phyloP scores from a whole-genome alignment of 2,888 invertebrate genomes.

The Melinaea marsaeus region DNA sequence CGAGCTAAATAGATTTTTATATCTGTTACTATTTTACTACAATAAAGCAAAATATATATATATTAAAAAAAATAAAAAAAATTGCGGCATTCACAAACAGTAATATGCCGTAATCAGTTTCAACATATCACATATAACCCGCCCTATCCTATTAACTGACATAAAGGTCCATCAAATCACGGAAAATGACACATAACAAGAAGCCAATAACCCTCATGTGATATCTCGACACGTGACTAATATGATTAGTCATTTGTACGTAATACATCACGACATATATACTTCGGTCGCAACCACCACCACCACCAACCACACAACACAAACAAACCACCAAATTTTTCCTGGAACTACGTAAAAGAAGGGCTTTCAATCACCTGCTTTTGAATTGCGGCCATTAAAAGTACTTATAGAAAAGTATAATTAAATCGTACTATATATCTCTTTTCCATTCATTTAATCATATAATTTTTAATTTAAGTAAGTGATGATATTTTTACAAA shows the following conservation, averaged over 20 bases:
- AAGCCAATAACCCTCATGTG: no score
- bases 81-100: no score
- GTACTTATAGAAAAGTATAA: not conserved
- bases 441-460: no score
- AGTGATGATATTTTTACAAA: no score
- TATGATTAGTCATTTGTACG: constrained; percentile 37
- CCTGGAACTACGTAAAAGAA: constrained; percentile 65
- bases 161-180: not conserved
- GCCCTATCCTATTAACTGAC: not conserved
- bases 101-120: no score
- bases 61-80: no score
- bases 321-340: constrained; percentile 70
- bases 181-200: not conserved
- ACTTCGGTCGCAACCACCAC: constrained; percentile 59
- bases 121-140: no score
- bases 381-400: constrained; percentile 14
- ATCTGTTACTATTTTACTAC: no score
- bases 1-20: no score
- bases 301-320: no score
- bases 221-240: constrained; percentile 9
- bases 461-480: no score
- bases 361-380: constrained; percentile 66
- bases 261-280: constrained; percentile 47
- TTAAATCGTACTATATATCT: not conserved
- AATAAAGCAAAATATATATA: no score